Conservation (phyloP, 2,888 invertebrate genomes). For the Micoletzkya japonica region DNA sequence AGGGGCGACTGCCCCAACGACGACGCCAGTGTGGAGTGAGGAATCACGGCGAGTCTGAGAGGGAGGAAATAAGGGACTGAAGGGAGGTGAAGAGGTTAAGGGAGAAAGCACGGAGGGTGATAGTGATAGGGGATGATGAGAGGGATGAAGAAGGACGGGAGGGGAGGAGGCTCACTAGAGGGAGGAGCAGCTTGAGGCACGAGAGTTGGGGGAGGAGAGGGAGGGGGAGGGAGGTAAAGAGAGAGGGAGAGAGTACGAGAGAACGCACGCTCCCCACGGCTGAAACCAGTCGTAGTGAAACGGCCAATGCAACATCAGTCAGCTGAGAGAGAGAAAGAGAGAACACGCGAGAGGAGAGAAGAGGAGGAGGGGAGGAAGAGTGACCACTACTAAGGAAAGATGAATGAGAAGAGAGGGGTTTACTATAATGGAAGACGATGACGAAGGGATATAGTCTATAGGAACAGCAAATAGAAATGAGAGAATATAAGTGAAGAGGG, state of each 20-base stretch:
- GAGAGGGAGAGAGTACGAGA: not conserved
- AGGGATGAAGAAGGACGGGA: not conserved
- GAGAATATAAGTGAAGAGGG: not conserved
- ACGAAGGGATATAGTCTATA: not conserved
- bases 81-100: not conserved
- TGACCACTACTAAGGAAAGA: not conserved
- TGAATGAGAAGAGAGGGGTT: not conserved
- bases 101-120: not conserved
- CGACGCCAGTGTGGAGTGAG: not conserved
- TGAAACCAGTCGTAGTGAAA: too few species aligned
- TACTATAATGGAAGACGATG: not conserved
- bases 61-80: not conserved
- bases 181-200: slow-evolving; percentile 14
- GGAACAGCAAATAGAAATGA: not conserved
- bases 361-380: not conserved
- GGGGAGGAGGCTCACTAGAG: not conserved
- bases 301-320: too few species aligned
- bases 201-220: not conserved
- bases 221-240: not conserved
- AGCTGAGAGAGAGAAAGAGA: slow-evolving; percentile 9
- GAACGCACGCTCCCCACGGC: not conserved
- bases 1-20: slow-evolving; percentile 6
- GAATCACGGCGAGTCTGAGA: too few species aligned
- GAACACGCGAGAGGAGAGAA: not conserved
- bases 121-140: not conserved